Conservation (phyloP, 2,113 vertebrate genomes). For the Nesogale talazaci region DNA sequence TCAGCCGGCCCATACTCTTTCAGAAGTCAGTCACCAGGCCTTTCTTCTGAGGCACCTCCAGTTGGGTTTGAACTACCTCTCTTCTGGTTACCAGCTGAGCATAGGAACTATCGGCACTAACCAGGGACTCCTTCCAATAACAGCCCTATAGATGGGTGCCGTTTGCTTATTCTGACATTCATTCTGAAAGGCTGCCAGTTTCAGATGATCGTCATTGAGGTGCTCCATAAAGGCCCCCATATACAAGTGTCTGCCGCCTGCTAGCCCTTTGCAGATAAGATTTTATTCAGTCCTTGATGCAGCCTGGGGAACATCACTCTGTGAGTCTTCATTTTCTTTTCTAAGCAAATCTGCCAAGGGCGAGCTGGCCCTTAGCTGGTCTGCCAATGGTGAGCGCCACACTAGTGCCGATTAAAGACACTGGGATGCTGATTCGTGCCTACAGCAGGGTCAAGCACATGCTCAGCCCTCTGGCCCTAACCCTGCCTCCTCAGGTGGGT, state of each 20-base stretch:
- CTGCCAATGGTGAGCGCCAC: no score
- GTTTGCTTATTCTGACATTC: background rate
- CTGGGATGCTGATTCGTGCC: accelerated
- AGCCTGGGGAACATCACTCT: background rate
- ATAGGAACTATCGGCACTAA: background rate
- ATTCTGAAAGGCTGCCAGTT: background rate
- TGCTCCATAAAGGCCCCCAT: background rate
- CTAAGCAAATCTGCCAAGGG: background rate
- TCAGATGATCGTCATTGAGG: background rate
- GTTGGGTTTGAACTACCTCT: background rate
- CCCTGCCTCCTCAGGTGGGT: background rate
- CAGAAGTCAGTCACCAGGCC: background rate
- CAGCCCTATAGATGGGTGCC: background rate
- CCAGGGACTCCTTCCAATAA: background rate
- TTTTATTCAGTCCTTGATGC: background rate
- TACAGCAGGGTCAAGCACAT: no score
- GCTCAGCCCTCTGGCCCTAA: background rate
- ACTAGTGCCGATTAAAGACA: background rate
- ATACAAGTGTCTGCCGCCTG: background rate
- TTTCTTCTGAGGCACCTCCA: background rate
- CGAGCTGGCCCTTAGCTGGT: no score
- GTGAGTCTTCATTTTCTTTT: background rate
- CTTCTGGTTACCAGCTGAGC: background rate
- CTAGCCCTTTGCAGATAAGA: background rate
- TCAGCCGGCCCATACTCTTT: no score